Base-by-base conservation (phyloP, 2,113 vertebrate species). In the Acinonyx jubatus region DNA sequence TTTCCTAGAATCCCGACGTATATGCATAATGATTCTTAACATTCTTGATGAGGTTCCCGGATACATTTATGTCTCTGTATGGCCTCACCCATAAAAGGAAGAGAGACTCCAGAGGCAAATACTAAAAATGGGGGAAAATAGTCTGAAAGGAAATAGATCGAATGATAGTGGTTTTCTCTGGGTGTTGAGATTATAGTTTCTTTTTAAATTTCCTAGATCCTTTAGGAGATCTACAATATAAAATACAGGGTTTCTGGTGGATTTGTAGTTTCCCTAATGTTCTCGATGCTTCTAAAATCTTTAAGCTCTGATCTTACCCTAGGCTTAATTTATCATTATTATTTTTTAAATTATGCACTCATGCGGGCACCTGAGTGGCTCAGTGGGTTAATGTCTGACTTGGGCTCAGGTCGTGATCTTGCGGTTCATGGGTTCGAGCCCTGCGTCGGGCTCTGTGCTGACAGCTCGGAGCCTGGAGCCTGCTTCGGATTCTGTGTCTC, bases 281-380 rank as follows among this genome's bases (percentile, higher is more conserved):
- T 91, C 65, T 82, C 16, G 33, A 25, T 57, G 61, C 8, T 82
- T 94, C 96, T 98, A 78, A 82, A 84, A 86, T 38, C 86, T 65
- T 86, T 27, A 73, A 66, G 80, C 31, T 27, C 7, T 18, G 33
- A 31, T 63, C 57, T 19, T 13, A 29, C 57, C 16, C 25, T 5
- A 48, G 55, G 36, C 19, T 61, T 38, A 2, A 13, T 13, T 83
- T 86, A 19, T 9, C 29, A 45, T 33, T 29, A 38, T 29, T 89
- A 27, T 65, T 84, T 50, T 76, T 82, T 5, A 45, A 91, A 66
- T 52, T 27, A 55, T 69, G 52, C 23, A 25, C 5, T 13, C 50
- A 2, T 5, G 55, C 19, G 57, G 57, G 57, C 57, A 0, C 57
- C 57, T 61, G 57, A 23, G 57, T 61, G 57, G 57, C 21, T 61